These are phyloP conservation scores for Andrena flavipes DNA, from an alignment of 2,888 invertebrate genomes.

Conservation along the genomic window DNA sequence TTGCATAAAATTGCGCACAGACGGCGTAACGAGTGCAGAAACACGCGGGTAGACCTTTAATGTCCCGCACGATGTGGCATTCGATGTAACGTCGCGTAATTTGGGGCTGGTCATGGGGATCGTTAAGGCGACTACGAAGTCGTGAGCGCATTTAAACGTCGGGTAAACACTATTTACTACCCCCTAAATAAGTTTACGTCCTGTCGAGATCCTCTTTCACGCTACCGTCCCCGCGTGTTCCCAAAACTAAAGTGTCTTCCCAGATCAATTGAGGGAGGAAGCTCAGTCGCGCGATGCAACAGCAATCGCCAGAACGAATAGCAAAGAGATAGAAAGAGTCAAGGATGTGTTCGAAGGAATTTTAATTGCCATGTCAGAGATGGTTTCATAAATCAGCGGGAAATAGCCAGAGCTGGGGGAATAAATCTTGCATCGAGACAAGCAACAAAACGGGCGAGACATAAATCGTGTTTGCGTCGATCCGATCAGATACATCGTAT, in stretches of 20 bases:
- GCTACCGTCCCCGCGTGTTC: neutral
- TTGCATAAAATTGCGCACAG: conserved; percentile 41
- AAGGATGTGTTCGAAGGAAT: neutral
- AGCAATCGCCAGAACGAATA: neutral
- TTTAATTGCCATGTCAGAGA: neutral
- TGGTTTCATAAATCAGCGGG: conserved; percentile 33
- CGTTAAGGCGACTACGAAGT: conserved; percentile 75
- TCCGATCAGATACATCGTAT: conserved; percentile 57
- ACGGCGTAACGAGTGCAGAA: conserved; percentile 43
- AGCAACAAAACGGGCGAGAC: conserved; percentile 47
- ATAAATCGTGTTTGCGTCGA: conserved; percentile 57
- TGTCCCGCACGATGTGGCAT: conserved; percentile 64
- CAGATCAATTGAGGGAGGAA: conserved; percentile 11
- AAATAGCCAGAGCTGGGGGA: neutral
- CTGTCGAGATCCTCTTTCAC: conserved; percentile 36
- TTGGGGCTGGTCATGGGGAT: conserved; percentile 61
- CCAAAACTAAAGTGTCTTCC: conserved; percentile 9
- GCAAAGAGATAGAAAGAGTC: neutral
- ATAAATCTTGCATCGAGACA: conserved; percentile 46
- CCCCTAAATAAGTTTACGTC: conserved; percentile 76
- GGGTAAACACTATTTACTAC: conserved; percentile 79
- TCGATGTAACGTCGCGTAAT: conserved; percentile 59
- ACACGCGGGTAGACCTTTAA: conserved; percentile 68
- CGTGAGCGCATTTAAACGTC: conserved; percentile 74
- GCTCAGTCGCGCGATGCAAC: neutral